Base-by-base conservation (phyloP, 92 coral and sea anemone species). In the Palythoa grandiflora region DNA sequence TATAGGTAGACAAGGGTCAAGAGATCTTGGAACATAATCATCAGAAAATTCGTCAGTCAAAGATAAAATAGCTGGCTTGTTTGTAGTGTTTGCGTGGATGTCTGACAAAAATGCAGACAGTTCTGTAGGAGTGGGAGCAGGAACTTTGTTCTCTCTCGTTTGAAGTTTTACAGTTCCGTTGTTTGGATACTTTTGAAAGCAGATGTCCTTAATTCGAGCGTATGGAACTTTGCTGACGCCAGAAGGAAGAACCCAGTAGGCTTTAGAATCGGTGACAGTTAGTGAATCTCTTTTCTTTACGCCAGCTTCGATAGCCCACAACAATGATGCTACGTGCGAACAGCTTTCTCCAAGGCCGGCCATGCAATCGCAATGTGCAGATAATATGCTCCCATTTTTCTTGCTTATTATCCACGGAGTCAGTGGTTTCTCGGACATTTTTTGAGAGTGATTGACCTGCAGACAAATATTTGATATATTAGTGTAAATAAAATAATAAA, bases 11-110 rank as follows among this genome's bases (percentile, higher is more conserved):
- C 38, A 17, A 61, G 87, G 60, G 74, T 83, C 87, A 50, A 83
- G 74, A 61, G 79, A 83, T 83, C 37, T 83, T 60, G 76, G 87
- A 51, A 83, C 87, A 83, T 83, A 83, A 68, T 83, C 87, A 83
- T 68, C 73, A 68, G 87, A 83, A 47, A 83, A 66, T 51, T 68
- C 75, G 44, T 83, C 61, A 83, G 36, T 68, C 74, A 83, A 83
- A 50, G 87, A 83, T 71, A 83, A 83, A 44, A 83, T 83, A 50
- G 87, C 87, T 38, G 87, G 87, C 76, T 83, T 83, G 60, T 38
- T 73, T 73, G 78, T 44, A 73, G 78, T 44, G 78, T 48, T 73
- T 73, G 78, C 78, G 54, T 73, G 78, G 39, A 73, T 73, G 78
- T 73, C 15, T 73, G 78, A 73, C 78, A 73, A 73, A 73, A 73